Conservation (phyloP, 2,113 vertebrate genomes). For the Serilophus lunatus region DNA sequence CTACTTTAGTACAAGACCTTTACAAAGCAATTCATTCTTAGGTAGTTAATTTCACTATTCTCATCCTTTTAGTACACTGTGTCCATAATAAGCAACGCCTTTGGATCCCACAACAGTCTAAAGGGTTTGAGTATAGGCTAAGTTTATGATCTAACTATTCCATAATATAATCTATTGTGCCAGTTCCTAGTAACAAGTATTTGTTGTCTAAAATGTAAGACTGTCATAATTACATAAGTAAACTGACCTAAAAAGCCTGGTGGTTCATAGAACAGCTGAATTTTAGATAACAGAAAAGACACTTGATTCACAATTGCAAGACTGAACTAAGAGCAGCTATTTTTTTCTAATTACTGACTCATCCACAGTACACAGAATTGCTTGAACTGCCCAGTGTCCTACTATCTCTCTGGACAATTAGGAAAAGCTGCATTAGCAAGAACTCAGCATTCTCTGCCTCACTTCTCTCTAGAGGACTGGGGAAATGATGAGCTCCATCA, state of each 20-base stretch:
- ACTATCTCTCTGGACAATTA: slow-evolving; percentile 58
- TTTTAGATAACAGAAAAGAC: slow-evolving; percentile 6
- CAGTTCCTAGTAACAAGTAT: slow-evolving; percentile 1
- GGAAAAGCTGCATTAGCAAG: slow-evolving; percentile 63
- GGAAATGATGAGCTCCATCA: slow-evolving; percentile 68
- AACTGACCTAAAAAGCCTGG: slow-evolving; percentile 13
- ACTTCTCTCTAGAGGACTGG: slow-evolving; percentile 46
- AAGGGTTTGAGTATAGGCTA: background rate
- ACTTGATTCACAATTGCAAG: background rate
- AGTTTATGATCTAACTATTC: slow-evolving; percentile 33
- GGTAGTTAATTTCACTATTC: slow-evolving; percentile 6
- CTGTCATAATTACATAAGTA: slow-evolving; percentile 36
- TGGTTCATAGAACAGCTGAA: background rate
- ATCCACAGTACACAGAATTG: background rate
- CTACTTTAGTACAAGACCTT: background rate
- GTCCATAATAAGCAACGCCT: background rate
- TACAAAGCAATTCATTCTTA: background rate
- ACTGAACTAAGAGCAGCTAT: background rate
- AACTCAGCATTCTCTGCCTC: slow-evolving; percentile 53
- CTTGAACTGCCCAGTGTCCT: slow-evolving; percentile 34
- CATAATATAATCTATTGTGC: background rate
- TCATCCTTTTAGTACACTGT: background rate
- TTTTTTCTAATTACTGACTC: slow-evolving; percentile 17
- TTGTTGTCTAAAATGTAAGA: background rate
- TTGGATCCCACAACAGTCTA: background rate